These are phyloP conservation scores for Dromas ardeola DNA, from an alignment of 2,113 vertebrate species.

Conservation along the genomic window DNA sequence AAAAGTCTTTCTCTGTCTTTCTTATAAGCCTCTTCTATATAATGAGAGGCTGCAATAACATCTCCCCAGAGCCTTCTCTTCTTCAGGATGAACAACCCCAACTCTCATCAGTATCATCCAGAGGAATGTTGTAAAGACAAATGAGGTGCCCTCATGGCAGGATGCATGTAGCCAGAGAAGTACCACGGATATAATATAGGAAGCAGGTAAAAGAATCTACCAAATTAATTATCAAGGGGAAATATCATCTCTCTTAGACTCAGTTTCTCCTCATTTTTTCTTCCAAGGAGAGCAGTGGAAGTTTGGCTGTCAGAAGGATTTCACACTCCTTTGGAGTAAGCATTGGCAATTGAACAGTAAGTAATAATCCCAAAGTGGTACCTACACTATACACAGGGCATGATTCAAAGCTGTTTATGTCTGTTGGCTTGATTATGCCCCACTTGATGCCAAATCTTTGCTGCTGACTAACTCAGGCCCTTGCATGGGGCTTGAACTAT, in stretches of 20 bases:
- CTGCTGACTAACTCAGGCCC: background rate
- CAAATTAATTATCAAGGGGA: background rate
- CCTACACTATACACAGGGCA: background rate
- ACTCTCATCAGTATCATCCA: fast-evolving
- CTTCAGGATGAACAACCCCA: background rate
- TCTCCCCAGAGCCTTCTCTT: background rate
- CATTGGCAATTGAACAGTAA: background rate
- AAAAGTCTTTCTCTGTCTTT: background rate
- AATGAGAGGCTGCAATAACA: background rate
- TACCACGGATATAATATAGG: background rate
- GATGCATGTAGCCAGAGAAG: background rate
- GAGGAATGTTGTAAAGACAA: background rate
- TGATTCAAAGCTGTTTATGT: background rate
- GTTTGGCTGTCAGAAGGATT: background rate
- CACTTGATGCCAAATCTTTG: background rate
- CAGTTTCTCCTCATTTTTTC: background rate
- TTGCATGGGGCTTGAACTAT: background rate
- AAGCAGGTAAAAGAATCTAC: background rate
- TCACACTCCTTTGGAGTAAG: background rate
- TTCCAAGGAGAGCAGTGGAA: background rate
- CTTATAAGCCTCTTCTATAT: background rate
- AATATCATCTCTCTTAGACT: background rate
- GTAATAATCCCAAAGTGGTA: background rate
- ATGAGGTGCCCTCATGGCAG: background rate
- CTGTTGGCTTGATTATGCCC: background rate